Base-by-base conservation (phyloP, 2,797 vertebrate genomes). In the Cynopterus sphinx region DNA sequence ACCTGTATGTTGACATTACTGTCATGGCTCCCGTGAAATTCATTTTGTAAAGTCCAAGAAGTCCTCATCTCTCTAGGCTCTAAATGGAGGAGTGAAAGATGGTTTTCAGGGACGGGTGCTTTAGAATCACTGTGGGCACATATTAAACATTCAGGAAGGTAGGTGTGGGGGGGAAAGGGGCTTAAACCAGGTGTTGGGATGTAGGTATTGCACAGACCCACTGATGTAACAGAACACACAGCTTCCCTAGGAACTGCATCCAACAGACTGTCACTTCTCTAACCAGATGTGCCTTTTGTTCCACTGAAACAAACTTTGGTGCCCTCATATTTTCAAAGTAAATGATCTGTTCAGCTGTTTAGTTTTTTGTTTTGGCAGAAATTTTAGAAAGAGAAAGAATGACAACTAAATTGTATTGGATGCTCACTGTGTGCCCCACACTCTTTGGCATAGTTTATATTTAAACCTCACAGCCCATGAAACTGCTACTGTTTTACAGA, bases 261-360 rank as follows among this genome's bases (percentile, higher is more conserved):
- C 53, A 8, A 10, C 24, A 70, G 22, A 39, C 81, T 5, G 9
- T 59, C 19, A 46, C 28, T 13, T 65, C 51, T 43, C n/a, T 61
- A 33, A 21, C 39, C 65, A 51, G 12, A 55, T 6, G 6, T 51
- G 15, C 5, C 53, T 90, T 65, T 33, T 68, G 39, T 78, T 83
- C 24, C 51, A 31, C 13, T 78, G 68, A 87, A 59, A 22, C n/a
- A 36, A 86, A 65, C 26, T 70, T 71, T 36, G 3, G 21, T 31
- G 19, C 3, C n/a, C n/a, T 73, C 43, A 19, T 49, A 8, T 84
- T 91, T 82, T 75, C 57, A 57, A 51, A 96, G 86, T 33, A 79
- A 92, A 39, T 82, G 33, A 1, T 24, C 36, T 73, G 0, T 24
- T 16, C 4, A 59, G 65, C 39, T 84, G 0, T 85, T 91, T 51